A percentile compares a stretch with the other conserved stretches of the same genome.
Evolutionary conservation across 2,113 vertebrate species (phyloP).

Genomic region (Todiramphus saurophagus): DNA sequence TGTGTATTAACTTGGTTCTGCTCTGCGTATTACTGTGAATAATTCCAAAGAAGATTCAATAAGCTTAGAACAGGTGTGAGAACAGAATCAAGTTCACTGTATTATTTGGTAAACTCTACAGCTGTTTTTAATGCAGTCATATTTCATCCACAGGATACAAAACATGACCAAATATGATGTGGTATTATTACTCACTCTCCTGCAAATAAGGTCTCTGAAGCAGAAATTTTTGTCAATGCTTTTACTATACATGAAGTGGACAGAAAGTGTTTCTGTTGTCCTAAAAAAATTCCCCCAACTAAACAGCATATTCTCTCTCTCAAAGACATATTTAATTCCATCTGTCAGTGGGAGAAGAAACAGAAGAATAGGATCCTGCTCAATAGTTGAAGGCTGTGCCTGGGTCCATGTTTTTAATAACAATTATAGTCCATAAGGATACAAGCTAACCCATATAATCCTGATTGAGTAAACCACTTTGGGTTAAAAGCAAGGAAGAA

Average conservation of each 20-base stretch:
- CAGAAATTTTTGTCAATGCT: not conserved
- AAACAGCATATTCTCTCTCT: not conserved
- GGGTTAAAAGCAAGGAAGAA: not conserved
- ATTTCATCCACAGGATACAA: not conserved
- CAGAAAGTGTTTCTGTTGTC: not conserved
- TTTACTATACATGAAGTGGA: not conserved
- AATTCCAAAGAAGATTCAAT: not conserved
- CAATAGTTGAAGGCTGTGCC: not conserved
- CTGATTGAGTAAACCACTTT: not conserved
- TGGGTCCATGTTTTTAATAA: not conserved
- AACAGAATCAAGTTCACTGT: not conserved
- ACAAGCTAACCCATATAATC: not conserved
- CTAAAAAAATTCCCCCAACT: accelerated
- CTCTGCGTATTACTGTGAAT: not conserved
- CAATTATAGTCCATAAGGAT: not conserved
- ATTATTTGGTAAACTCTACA: not conserved
- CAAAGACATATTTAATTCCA: not conserved
- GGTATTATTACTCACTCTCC: not conserved
- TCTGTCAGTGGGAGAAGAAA: not conserved
- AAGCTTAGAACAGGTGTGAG: not conserved
- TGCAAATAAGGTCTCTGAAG: not conserved
- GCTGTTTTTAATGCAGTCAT: not conserved
- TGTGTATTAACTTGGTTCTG: not conserved
- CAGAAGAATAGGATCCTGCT: not conserved
- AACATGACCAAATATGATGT: not conserved